Evolutionary conservation across 92 coral and sea anemone species (phyloP).

Genomic region (Actinostola sp.): DNA sequence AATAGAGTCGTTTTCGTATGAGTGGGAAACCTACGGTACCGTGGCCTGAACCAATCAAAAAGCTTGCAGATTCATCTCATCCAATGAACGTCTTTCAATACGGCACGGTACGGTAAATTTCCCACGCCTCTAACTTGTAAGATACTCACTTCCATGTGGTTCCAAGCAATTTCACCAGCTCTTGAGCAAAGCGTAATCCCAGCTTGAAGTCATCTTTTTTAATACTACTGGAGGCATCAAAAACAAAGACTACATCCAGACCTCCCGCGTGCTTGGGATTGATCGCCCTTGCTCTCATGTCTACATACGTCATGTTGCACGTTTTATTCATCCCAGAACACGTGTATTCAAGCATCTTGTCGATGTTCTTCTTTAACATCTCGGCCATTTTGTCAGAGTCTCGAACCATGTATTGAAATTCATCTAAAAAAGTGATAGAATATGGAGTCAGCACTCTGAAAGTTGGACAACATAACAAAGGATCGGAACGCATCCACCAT

Average conservation of each 20-base stretch:
- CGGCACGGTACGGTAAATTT: no score
- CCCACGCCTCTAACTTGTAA: background rate
- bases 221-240: slow-evolving; percentile 80
- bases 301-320: slow-evolving; percentile 42
- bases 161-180: slow-evolving; percentile 63
- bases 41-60: no score
- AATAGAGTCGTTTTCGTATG: no score
- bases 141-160: slow-evolving; percentile 40
- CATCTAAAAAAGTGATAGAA: slow-evolving; percentile 59
- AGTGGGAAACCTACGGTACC: no score
- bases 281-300: slow-evolving; percentile 56
- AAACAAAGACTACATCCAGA: slow-evolving; percentile 70
- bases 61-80: no score
- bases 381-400: slow-evolving; percentile 54
- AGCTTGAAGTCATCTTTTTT: slow-evolving; percentile 42
- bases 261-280: slow-evolving; percentile 41
- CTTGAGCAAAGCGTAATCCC: slow-evolving; percentile 40
- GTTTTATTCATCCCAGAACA: slow-evolving; percentile 56
- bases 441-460: no score
- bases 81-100: no score
- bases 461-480: background rate
- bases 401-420: slow-evolving; percentile 58
- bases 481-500: no score
- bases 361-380: slow-evolving; percentile 55
- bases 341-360: slow-evolving; percentile 58